Percentiles rank a stretch among this genome's conserved stretches.
These are phyloP conservation scores for Hypotaenidia philippensis DNA, from an alignment of 2,797 vertebrate genomes.

Conservation along the genomic window DNA sequence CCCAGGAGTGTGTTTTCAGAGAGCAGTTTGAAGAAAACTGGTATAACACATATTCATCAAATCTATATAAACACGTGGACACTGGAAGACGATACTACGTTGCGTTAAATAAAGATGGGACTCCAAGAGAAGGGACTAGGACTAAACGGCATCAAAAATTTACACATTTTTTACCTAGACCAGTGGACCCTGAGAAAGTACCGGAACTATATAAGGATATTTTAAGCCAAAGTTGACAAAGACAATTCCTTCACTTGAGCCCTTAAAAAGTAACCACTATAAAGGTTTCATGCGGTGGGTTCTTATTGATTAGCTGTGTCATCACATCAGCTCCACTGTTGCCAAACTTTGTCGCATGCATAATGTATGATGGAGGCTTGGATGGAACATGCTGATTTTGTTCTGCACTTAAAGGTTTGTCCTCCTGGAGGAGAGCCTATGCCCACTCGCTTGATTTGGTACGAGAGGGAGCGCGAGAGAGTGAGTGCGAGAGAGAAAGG, in stretches of 20 bases:
- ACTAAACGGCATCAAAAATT: slow-evolving; percentile 97
- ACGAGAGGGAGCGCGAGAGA: slow-evolving; percentile 62
- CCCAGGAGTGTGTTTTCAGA: slow-evolving; percentile 94
- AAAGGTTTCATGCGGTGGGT: slow-evolving; percentile 86
- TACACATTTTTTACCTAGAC: slow-evolving; percentile 98
- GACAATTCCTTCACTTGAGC: slow-evolving; percentile 87
- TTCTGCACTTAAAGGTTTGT: slow-evolving; percentile 84
- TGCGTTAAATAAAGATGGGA: slow-evolving; percentile 97
- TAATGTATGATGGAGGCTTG: slow-evolving; percentile 86
- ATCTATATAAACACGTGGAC: slow-evolving; percentile 95
- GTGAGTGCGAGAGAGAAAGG: slow-evolving; percentile 64
- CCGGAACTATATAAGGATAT: slow-evolving; percentile 98
- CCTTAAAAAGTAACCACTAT: slow-evolving; percentile 88
- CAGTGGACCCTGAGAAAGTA: slow-evolving; percentile 96
- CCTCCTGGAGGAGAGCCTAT: slow-evolving; percentile 81
- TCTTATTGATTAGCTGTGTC: slow-evolving; percentile 87
- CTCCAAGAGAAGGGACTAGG: slow-evolving; percentile 92
- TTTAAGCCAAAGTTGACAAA: slow-evolving; percentile 97
- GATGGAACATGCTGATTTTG: slow-evolving; percentile 84
- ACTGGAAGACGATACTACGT: slow-evolving; percentile 94
- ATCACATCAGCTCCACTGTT: slow-evolving; percentile 87
- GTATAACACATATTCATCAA: slow-evolving; percentile 99
- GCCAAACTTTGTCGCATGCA: slow-evolving; percentile 90
- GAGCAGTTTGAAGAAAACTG: slow-evolving; percentile 99
- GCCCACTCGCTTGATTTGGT: slow-evolving; percentile 82